Base-by-base conservation (phyloP, 2,113 vertebrate species). In the Sinocyclocheilus anshuiensis region DNA sequence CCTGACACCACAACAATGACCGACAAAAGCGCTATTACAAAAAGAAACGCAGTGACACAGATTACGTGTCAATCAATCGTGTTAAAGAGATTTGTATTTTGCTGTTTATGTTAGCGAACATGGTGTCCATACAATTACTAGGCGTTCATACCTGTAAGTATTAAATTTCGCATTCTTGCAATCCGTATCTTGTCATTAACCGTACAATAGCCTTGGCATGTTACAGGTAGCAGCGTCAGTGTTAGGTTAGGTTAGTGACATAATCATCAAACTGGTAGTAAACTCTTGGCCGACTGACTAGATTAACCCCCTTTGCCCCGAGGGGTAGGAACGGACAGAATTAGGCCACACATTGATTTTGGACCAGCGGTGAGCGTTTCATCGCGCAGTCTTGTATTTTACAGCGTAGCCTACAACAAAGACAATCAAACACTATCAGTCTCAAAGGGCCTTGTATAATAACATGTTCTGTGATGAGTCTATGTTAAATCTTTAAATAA, bases 11-110 rank as follows among this genome's bases (percentile, higher is more conserved):
- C 86, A 10, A 87, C 50, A 1, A 87, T 84, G 84, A 90, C 48
- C 33, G 92, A 75, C 0, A 95, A 86, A 67, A 94, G 18, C 85
- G 90, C 96, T 97, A 20, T 83, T 26, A 18, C n/a, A 26, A 11
- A 36, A 29, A 18, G 15, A 45, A 13, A 81, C 24, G 2, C 13
- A 81, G 7, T 42, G 22, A 63, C 20, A 18, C 15, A 2, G 61
- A 12, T 50, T 36, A 36, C 36, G 39, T 39, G 39, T 39, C 39
- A 39, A 39, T 39, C 39, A 39, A 39, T 29, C 6, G 13, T 48
- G 13, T 57, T 24, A 48, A 72, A 79, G 20, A 57, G 18, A 72
- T 72, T 36, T 55, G 7, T n/a, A 26, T 24, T 55, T 45, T 29
- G 39, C 33, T 7, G 5, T 39, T 5, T 29, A 53, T 59, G 39